phyloP scores from a whole-genome alignment of 2,113 vertebrate genomes.

The Fulica atra region DNA sequence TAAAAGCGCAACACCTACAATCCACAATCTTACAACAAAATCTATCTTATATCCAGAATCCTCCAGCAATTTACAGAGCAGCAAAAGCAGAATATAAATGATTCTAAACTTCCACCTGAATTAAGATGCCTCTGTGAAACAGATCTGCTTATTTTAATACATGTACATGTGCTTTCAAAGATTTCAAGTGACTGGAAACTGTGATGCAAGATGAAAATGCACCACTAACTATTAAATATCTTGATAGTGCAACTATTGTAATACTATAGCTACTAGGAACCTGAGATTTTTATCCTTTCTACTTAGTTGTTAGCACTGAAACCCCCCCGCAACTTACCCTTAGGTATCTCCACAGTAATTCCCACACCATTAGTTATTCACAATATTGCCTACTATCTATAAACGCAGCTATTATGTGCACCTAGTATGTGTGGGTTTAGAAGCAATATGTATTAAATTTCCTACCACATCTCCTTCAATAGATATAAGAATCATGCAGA shows the following conservation, averaged over 20 bases:
- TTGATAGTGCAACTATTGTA: neutral
- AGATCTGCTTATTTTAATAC: neutral
- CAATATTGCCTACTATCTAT: neutral
- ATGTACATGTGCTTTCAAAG: neutral
- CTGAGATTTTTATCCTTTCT: neutral
- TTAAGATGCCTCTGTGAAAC: neutral
- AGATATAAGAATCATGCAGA: neutral
- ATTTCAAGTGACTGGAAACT: neutral
- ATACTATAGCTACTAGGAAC: neutral
- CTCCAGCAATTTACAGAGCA: neutral
- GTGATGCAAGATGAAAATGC: neutral
- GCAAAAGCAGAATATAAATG: neutral
- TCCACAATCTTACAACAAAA: neutral
- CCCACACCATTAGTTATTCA: neutral
- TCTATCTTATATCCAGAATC: neutral
- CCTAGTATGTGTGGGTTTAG: neutral
- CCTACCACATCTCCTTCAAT: neutral
- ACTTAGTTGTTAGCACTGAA: neutral
- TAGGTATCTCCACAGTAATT: neutral
- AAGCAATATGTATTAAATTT: neutral
- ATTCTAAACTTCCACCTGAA: neutral
- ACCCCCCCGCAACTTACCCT: neutral
- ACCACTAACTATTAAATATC: neutral
- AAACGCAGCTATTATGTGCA: neutral
- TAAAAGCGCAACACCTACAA: neutral